Evolutionary conservation across 2,113 vertebrate species (phyloP), one percentile per base, ranked within the genome.

Genomic region (Casuarius casuarius): DNA sequence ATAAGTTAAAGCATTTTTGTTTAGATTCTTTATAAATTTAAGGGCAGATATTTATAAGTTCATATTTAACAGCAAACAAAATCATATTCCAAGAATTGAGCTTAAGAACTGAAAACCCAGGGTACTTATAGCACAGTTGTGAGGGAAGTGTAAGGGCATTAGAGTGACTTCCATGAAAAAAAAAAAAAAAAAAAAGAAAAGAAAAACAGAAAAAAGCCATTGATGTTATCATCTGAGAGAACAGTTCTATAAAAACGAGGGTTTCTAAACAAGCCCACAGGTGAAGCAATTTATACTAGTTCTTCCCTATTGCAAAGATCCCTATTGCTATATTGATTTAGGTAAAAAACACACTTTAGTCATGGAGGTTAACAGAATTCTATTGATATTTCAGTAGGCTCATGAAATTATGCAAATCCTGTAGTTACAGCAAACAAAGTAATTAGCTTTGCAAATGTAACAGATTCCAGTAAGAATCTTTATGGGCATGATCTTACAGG

Each of bases 131-230:
- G 6, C 11, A 82, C 1, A 23, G 7, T 78, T 88, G 31, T 15
- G 15, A 78, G 21, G 25, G 61, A 81, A 87, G 51, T 33, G 3
- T 56, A 31, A 62, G 20, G 4, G 2, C 5, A 68, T 40, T 51
- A 67, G 22, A 67, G 8, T 23, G 38, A 56, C 33, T 49, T 91
- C 17, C 29, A 26, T 28, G 19, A 58, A 76, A 75, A 1, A 2
- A 1, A 0, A 6, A 5, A 9, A 26, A 9, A 31, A 11, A 56
- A 2, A 13, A 70, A 1, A 25, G 12, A 10, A 44, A 12, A 46
- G 8, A 12, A 31, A 58, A 31, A 58, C 9, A 56, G 2, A 2
- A 29, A 74, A 78, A 62, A 54, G 0, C 1, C 6, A 20, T 28
- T 82, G 20, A 66, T 63, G 2, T 38, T 66, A 42, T 38, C 15